A percentile compares a stretch with the other conserved stretches of the same genome.
Evolutionary conservation across 2,888 invertebrate genomes (phyloP).

Genomic region (Fissipunctia ypsillon): DNA sequence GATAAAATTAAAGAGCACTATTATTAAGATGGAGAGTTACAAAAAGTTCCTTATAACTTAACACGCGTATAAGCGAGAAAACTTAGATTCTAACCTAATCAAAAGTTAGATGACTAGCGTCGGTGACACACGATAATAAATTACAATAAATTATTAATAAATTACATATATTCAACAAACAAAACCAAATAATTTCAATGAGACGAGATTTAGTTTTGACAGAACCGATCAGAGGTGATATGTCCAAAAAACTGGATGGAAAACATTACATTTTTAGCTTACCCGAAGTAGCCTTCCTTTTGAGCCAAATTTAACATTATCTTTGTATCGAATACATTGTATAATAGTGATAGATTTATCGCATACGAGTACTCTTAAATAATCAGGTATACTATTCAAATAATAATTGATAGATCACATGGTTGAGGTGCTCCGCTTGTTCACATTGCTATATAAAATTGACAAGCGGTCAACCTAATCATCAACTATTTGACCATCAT

Average conservation of each 20-base stretch:
- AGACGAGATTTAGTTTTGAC: slow-evolving; percentile 58
- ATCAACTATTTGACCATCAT: slow-evolving; percentile 14
- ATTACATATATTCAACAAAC: slow-evolving; percentile 70
- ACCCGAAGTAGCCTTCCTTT: slow-evolving; percentile 60
- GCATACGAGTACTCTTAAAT: slow-evolving; percentile 58
- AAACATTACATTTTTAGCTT: slow-evolving; percentile 62
- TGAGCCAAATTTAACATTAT: slow-evolving; percentile 61
- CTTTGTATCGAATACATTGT: slow-evolving; percentile 59
- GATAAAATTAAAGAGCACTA: slow-evolving; percentile 78
- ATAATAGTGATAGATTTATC: slow-evolving; percentile 55
- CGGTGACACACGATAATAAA: slow-evolving; percentile 78
- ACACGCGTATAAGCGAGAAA: slow-evolving; percentile 73
- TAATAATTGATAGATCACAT: slow-evolving; percentile 24
- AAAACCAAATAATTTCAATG: slow-evolving; percentile 54
- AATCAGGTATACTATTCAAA: slow-evolving; percentile 43
- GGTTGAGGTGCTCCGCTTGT: not conserved
- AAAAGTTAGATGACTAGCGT: slow-evolving; percentile 88
- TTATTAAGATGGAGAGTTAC: slow-evolving; percentile 75
- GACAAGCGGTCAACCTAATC: slow-evolving; percentile 13
- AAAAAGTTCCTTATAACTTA: slow-evolving; percentile 71
- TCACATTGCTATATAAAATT: slow-evolving; percentile 6
- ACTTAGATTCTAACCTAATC: slow-evolving; percentile 82
- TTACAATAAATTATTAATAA: slow-evolving; percentile 80
- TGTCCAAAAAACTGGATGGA: slow-evolving; percentile 60
- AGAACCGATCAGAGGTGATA: slow-evolving; percentile 63